phyloP scores from a whole-genome alignment of 2,888 invertebrate genomes.

The Coleophora deauratella region DNA sequence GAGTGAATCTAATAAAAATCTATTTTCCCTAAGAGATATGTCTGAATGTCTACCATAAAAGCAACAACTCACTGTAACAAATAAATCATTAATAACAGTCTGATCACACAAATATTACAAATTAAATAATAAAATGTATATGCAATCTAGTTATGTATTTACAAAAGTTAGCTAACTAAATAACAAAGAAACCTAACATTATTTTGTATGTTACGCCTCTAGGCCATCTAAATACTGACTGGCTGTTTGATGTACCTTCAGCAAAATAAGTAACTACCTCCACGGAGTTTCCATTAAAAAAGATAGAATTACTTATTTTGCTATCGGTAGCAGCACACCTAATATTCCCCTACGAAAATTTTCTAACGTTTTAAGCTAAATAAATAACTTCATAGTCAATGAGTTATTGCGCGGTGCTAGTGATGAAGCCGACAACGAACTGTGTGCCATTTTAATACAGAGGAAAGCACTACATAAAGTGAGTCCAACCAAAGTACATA shows the following conservation, averaged over 20 bases:
- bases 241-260: conserved; percentile 26
- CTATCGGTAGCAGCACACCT: not conserved
- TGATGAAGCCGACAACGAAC: too few relatives aligned
- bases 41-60: conserved; percentile 55
- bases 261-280: not conserved
- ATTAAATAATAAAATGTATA: conserved; percentile 70
- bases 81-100: conserved; percentile 71
- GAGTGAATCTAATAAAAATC: conserved; percentile 36
- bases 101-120: conserved; percentile 72
- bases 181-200: conserved; percentile 68
- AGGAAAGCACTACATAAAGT: too few relatives aligned
- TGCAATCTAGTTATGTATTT: conserved; percentile 64
- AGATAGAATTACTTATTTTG: not conserved
- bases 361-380: conserved; percentile 33
- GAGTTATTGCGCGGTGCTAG: conserved; percentile 28
- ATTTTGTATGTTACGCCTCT: conserved; percentile 56
- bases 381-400: conserved; percentile 38
- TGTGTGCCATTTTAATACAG: conserved; percentile 1
- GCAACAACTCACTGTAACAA: conserved; percentile 70
- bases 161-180: conserved; percentile 73
- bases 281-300: not conserved
- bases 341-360: conserved; percentile 31
- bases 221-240: conserved; percentile 66
- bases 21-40: conserved; percentile 59
- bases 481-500: too few relatives aligned